Percentiles rank a stretch among this genome's conserved stretches.
Evolutionary conservation across 2,113 vertebrate genomes (phyloP).

Genomic region (Spheniscus mendiculus): DNA sequence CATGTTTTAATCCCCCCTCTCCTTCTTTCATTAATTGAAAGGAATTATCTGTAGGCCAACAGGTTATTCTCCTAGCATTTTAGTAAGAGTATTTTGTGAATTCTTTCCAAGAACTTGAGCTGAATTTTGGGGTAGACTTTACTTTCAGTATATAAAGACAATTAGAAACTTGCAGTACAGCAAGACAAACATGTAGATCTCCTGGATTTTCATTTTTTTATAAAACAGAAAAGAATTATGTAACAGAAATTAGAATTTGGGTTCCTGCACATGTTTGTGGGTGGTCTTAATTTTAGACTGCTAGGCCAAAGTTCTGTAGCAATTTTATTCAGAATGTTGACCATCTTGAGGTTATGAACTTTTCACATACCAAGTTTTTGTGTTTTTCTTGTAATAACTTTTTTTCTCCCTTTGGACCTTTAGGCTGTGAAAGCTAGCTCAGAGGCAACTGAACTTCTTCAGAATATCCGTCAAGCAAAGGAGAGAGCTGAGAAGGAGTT

Average conservation of each 20-base stretch:
- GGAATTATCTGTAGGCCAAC: not conserved
- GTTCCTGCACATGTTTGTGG: not conserved
- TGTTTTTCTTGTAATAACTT: not conserved
- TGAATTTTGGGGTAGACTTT: not conserved
- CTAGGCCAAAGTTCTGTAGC: not conserved
- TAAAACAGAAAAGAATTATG: not conserved
- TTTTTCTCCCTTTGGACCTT: not conserved
- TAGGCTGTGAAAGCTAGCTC: slow-evolving; percentile 92
- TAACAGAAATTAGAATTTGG: not conserved
- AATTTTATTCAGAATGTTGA: not conserved
- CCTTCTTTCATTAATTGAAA: not conserved
- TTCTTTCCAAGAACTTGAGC: not conserved
- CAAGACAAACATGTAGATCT: not conserved
- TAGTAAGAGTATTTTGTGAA: not conserved
- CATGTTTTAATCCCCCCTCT: not conserved
- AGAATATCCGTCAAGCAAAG: slow-evolving; percentile 91
- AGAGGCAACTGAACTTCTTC: slow-evolving; percentile 94
- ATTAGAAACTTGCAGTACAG: not conserved
- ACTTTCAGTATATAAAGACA: not conserved
- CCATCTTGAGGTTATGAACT: not conserved
- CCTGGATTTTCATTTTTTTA: not conserved
- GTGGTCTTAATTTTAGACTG: not conserved
- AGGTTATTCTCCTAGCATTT: not conserved
- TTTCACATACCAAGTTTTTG: not conserved
- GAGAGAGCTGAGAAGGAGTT: slow-evolving; percentile 93